phyloP scores from a whole-genome alignment of 2,113 vertebrate species.

The Oncorhynchus clarkii region DNA sequence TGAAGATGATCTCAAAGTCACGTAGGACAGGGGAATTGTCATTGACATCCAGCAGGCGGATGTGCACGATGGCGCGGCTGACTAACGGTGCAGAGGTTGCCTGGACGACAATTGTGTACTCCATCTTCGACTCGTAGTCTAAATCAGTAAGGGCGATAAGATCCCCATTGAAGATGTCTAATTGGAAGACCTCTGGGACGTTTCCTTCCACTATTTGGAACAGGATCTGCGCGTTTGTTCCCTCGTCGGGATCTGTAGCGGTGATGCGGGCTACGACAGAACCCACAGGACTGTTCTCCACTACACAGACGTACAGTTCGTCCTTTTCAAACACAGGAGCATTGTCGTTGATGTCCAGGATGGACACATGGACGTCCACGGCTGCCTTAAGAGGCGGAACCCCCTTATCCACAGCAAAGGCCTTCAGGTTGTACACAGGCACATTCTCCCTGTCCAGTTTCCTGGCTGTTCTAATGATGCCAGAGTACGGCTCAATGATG shows the following conservation, averaged over 20 bases:
- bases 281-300: constrained; percentile 85
- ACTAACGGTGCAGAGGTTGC: constrained; percentile 86
- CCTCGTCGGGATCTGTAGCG: constrained; percentile 82
- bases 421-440: constrained; percentile 78
- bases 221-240: constrained; percentile 86
- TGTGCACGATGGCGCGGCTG: constrained; percentile 80
- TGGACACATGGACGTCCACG: constrained; percentile 80
- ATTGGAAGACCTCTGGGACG: constrained; percentile 84
- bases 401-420: constrained; percentile 82
- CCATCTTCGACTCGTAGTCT: constrained; percentile 82
- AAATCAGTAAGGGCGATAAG: constrained; percentile 82
- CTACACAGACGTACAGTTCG: constrained; percentile 80
- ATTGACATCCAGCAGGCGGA: constrained; percentile 82
- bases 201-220: constrained; percentile 90
- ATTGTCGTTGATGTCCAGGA: constrained; percentile 86
- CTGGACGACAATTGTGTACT: constrained; percentile 85
- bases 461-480: constrained; percentile 82
- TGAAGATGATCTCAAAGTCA: constrained; percentile 90
- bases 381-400: constrained; percentile 77
- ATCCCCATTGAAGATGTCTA: constrained; percentile 85
- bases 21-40: constrained; percentile 81
- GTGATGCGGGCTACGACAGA: constrained; percentile 80
- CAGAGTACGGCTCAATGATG: constrained; percentile 85
- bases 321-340: constrained; percentile 85
- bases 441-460: constrained; percentile 85